phyloP scores from a whole-genome alignment of 1,140 invertebrate genomes.

The Batillaria attramentaria region DNA sequence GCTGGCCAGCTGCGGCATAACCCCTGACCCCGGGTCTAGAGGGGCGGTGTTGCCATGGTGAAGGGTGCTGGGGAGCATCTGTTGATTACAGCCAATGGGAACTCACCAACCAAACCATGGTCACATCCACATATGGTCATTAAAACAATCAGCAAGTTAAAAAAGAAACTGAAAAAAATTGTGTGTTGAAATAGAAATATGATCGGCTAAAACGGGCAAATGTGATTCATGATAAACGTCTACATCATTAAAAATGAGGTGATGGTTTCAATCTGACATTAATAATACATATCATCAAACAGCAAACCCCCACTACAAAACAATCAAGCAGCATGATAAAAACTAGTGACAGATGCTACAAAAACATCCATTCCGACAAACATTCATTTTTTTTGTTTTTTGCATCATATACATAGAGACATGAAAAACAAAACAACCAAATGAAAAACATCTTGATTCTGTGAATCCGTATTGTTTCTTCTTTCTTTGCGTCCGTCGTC shows the following conservation, averaged over 20 bases:
- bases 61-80: slow-evolving; percentile 36
- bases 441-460: slow-evolving; percentile 6
- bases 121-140: slow-evolving; percentile 6
- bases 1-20: slow-evolving; percentile 41
- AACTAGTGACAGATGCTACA: too few species aligned
- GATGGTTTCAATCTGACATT: too few species aligned
- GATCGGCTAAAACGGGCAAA: too few species aligned
- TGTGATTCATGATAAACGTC: too few species aligned
- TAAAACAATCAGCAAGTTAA: neutral
- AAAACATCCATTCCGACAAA: too few species aligned
- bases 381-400: too few species aligned
- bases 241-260: too few species aligned
- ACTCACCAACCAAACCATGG: slow-evolving; percentile 28
- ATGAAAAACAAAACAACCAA: too few species aligned
- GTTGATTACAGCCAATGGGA: slow-evolving; percentile 33
- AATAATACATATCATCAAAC: too few species aligned
- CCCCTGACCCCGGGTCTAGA: slow-evolving; percentile 34
- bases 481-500: neutral
- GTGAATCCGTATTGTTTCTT: neutral
- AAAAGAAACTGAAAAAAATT: neutral
- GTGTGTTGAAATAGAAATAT: neutral
- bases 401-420: too few species aligned
- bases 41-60: slow-evolving; percentile 31
- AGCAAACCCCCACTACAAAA: too few species aligned
- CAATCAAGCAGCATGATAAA: too few species aligned